Percentiles rank a stretch among this genome's conserved stretches.
Conservation (phyloP, 1,140 invertebrate species). For the Drosophila littoralis region DNA sequence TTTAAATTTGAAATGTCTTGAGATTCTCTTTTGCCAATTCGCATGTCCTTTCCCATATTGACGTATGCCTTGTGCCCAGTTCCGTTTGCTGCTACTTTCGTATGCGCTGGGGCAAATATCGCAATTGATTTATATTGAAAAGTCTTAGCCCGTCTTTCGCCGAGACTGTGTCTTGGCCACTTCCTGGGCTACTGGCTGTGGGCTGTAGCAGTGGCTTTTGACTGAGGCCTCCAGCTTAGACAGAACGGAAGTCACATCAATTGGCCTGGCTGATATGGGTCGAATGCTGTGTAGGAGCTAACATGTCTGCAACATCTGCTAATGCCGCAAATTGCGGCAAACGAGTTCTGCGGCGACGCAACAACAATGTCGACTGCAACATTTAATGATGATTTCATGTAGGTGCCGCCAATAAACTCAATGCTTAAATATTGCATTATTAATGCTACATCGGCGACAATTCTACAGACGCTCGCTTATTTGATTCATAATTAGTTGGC, state of each 20-base stretch:
- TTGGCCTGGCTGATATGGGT: constrained; percentile 58
- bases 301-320: constrained; percentile 45
- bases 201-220: constrained; percentile 22
- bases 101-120: constrained; percentile 64
- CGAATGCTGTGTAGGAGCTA: constrained; percentile 44
- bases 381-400: constrained; percentile 82
- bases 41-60: constrained; percentile 69
- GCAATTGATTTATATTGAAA: constrained; percentile 83
- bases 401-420: constrained; percentile 81
- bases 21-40: constrained; percentile 78
- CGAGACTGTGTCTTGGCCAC: constrained; percentile 53
- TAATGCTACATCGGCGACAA: constrained; percentile 52
- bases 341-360: constrained; percentile 54
- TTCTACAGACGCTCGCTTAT: constrained; percentile 40
- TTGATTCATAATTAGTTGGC: constrained; percentile 76
- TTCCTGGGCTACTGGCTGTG: constrained; percentile 53
- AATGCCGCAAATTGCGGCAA: constrained; percentile 77
- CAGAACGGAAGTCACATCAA: constrained; percentile 76
- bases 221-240: constrained; percentile 16
- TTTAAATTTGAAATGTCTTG: constrained; percentile 83
- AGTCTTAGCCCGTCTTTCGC: constrained; percentile 57
- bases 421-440: constrained; percentile 81
- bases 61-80: constrained; percentile 70
- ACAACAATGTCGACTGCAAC: constrained; percentile 43
- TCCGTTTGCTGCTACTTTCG: constrained; percentile 53